Percentiles rank a stretch among this genome's conserved stretches.
These are phyloP conservation scores for Mesorhabditis spiculigera DNA, from an alignment of 2,888 invertebrate genomes.

Conservation along the genomic window DNA sequence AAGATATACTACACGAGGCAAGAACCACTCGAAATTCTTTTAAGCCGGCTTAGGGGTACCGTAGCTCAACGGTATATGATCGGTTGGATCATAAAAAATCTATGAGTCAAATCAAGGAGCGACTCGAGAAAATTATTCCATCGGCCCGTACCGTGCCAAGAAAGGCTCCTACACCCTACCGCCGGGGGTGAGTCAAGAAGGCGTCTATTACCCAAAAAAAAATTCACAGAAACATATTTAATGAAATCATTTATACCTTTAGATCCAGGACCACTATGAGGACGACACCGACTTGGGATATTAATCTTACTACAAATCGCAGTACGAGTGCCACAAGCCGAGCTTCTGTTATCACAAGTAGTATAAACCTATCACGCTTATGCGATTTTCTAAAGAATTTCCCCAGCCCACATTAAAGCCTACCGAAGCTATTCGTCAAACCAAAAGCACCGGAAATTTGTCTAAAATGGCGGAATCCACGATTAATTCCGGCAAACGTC, in stretches of 20 bases:
- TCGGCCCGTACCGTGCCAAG: not conserved
- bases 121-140: constrained; percentile 19
- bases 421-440: constrained; percentile 2
- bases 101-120: constrained; percentile 23
- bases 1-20: constrained; percentile 41
- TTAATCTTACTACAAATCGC: not conserved
- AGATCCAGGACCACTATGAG: not conserved
- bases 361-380: too few relatives aligned
- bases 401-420: constrained; percentile 21
- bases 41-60: constrained; percentile 27
- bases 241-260: not conserved
- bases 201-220: constrained; percentile 11
- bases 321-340: not conserved
- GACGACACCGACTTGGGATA: not conserved
- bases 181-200: constrained; percentile 11
- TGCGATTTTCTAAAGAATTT: not conserved
- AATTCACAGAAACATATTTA: too few relatives aligned
- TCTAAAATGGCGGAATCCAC: not conserved
- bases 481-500: not conserved
- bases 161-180: constrained; percentile 4
- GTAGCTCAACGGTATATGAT: constrained; percentile 37
- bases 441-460: constrained; percentile 21
- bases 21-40: not conserved
- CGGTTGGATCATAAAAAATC: constrained; percentile 30
- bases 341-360: not conserved